Percentiles rank a stretch among this genome's conserved stretches.
phyloP scores from a whole-genome alignment of 2,113 vertebrate genomes.

The Phasianus colchicus region DNA sequence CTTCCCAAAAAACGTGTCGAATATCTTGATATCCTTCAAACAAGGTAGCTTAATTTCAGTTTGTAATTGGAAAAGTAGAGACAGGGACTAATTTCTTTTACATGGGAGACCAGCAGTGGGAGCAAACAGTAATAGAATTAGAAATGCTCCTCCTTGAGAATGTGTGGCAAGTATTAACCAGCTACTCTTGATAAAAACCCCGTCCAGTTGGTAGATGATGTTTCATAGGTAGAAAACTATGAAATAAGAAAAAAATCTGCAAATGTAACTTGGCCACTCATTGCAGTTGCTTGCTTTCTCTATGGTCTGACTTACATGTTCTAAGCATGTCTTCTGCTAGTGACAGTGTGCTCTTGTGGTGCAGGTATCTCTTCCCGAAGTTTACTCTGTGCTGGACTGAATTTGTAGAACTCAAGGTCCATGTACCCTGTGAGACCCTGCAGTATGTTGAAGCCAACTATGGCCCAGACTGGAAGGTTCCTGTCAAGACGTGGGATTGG shows the following conservation, averaged over 20 bases:
- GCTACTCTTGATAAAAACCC: background rate
- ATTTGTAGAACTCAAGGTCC: constrained; percentile 85
- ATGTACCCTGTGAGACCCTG: constrained; percentile 85
- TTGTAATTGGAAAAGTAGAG: background rate
- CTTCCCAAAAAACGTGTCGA: background rate
- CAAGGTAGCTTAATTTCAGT: background rate
- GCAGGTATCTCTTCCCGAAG: constrained; percentile 87
- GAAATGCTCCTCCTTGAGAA: background rate
- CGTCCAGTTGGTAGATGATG: background rate
- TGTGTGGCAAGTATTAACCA: background rate
- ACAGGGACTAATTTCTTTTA: background rate
- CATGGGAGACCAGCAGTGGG: background rate
- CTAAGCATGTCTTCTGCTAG: background rate
- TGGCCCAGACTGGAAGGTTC: constrained; percentile 85
- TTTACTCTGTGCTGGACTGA: constrained; percentile 91
- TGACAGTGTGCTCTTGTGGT: background rate
- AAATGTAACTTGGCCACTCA: background rate
- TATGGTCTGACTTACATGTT: background rate
- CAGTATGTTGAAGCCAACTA: constrained; percentile 89
- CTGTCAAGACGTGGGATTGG: constrained; percentile 89
- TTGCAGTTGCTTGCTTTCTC: background rate
- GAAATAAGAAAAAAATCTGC: background rate
- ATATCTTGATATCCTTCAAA: background rate
- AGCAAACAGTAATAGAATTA: background rate
- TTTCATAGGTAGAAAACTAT: background rate